phyloP scores from a whole-genome alignment of 1,140 invertebrate genomes.

The Cherax quadricarinatus region DNA sequence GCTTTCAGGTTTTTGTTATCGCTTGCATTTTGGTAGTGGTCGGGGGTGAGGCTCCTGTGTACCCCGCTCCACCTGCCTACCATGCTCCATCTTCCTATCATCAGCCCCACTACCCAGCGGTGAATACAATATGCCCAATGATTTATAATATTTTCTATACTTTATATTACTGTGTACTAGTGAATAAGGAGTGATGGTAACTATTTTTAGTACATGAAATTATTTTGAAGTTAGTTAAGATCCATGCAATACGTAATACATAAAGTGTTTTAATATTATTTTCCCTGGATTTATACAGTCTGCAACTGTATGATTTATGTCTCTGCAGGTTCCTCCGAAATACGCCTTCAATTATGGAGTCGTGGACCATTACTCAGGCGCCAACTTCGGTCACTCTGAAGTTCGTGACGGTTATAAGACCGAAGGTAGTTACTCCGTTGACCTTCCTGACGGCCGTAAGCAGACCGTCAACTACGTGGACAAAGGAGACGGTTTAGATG shows the following conservation, averaged over 20 bases:
- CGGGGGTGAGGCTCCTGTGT: not conserved
- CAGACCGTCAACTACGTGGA: not conserved
- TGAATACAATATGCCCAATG: not conserved
- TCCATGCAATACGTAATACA: not conserved
- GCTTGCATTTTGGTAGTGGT: not conserved
- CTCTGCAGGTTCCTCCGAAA: constrained; percentile 26
- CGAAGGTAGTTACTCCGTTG: constrained; percentile 20
- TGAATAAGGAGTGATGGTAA: too few relatives aligned
- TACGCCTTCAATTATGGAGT: constrained; percentile 49
- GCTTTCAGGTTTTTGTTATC: not conserved
- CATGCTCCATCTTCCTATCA: not conserved
- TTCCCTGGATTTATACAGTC: not conserved
- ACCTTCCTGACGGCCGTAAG: not conserved
- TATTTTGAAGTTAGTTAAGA: not conserved
- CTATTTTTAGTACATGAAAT: not conserved
- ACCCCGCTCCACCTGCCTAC: not conserved
- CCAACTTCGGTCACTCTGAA: constrained; percentile 48
- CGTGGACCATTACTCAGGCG: constrained; percentile 39
- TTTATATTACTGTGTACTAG: not conserved
- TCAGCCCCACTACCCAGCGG: constrained; percentile 11
- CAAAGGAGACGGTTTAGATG: not conserved
- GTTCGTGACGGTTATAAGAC: constrained; percentile 45
- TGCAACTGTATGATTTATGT: not conserved
- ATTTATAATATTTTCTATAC: too few relatives aligned
- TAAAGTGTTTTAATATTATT: not conserved